Conservation (phyloP, 2,888 invertebrate genomes). For the Zaprionus lineosus region DNA sequence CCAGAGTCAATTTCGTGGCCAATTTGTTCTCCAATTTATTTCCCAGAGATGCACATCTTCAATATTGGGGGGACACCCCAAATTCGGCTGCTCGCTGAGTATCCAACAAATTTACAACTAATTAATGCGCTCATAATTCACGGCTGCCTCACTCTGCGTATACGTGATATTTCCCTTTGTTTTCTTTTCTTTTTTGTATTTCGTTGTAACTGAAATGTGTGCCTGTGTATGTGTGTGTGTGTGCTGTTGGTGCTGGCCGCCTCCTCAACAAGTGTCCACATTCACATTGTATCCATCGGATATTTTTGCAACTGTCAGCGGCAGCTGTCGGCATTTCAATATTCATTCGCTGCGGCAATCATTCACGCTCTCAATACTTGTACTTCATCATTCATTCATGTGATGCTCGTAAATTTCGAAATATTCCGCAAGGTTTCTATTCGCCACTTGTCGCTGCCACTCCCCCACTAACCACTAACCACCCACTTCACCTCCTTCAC, state of each 20-base stretch:
- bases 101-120: conserved; percentile 78
- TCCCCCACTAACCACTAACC: too few relatives aligned
- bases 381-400: conserved; percentile 51
- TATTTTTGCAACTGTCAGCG: conserved; percentile 70
- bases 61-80: conserved; percentile 20
- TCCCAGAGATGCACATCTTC: too few relatives aligned
- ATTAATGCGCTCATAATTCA: conserved; percentile 80
- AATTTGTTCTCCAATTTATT: conserved; percentile 72
- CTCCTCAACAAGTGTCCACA: conserved; percentile 71
- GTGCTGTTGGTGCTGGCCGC: conserved; percentile 3
- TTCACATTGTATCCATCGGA: conserved; percentile 54
- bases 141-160: conserved; percentile 44
- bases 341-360: conserved; percentile 74
- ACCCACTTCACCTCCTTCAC: too few relatives aligned
- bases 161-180: conserved; percentile 38
- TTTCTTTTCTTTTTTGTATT: background rate
- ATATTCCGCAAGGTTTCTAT: conserved; percentile 59
- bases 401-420: conserved; percentile 51
- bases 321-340: conserved; percentile 80
- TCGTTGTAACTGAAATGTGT: too few relatives aligned
- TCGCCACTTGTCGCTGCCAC: conserved; percentile 56
- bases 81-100: conserved; percentile 28
- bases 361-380: conserved; percentile 69
- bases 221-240: conserved; percentile 6
- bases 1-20: conserved; percentile 65